Evolutionary conservation across 2,113 vertebrate species (phyloP).

Genomic region (Ceyx melanurus): DNA sequence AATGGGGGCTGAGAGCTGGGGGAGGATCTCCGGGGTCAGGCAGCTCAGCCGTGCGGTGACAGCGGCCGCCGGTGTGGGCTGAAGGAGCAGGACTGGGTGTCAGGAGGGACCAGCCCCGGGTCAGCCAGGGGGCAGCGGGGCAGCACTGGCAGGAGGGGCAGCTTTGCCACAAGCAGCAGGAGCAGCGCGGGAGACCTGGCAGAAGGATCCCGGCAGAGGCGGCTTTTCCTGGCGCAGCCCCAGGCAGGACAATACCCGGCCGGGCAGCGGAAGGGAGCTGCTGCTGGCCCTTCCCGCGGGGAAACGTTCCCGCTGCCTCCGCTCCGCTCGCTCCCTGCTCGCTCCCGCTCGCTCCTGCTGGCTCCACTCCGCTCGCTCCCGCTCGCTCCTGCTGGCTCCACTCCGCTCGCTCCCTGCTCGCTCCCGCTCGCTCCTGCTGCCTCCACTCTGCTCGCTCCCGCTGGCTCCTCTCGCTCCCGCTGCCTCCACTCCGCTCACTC

Average conservation of each 20-base stretch:
- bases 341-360: constrained; percentile 1
- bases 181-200: background rate
- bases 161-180: background rate
- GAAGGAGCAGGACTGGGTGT: background rate
- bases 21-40: background rate
- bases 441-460: background rate
- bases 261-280: constrained; percentile 33
- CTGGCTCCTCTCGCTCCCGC: background rate
- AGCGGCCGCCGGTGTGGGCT: rapidly evolving
- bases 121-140: background rate
- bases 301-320: constrained; percentile 2
- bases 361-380: background rate
- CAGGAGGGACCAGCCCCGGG: background rate
- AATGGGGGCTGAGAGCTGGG: rapidly evolving
- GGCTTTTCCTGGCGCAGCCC: background rate
- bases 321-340: background rate
- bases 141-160: background rate
- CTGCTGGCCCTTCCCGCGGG: constrained; percentile 36
- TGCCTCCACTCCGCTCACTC: background rate
- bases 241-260: constrained; percentile 45
- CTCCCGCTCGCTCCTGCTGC: background rate
- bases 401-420: no score
- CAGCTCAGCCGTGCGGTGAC: rapidly evolving
- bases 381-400: no score
- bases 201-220: background rate